Evolutionary conservation across 2,113 vertebrate genomes (phyloP).

Genomic region (Arvicanthis niloticus): DNA sequence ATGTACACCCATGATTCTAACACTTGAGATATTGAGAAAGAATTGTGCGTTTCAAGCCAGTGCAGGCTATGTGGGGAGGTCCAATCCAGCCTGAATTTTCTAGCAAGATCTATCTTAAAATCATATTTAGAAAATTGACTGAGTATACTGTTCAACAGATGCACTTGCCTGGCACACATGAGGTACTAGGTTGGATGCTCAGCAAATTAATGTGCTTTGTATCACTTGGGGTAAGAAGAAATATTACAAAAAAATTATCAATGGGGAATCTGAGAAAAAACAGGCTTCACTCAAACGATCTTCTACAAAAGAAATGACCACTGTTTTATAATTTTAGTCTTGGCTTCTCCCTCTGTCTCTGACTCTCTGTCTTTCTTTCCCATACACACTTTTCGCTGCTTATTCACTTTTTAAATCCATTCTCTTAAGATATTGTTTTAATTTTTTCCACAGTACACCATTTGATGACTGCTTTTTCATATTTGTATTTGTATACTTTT

Average conservation of each 20-base stretch:
- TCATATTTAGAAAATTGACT: background rate
- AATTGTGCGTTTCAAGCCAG: background rate
- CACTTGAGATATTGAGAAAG: background rate
- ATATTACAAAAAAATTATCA: rapidly evolving
- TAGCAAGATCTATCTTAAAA: background rate
- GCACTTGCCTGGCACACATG: background rate
- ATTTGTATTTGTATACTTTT: background rate
- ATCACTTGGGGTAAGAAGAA: rapidly evolving
- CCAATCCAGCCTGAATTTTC: background rate
- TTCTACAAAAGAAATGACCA: background rate
- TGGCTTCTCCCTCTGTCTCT: background rate
- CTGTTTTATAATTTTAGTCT: background rate
- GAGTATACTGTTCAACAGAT: too few relatives aligned
- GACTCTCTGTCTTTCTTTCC: background rate
- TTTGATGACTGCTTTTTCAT: background rate
- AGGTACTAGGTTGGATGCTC: background rate
- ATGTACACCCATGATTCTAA: background rate
- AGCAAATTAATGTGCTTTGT: rapidly evolving
- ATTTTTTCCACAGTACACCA: background rate
- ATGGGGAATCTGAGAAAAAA: rapidly evolving
- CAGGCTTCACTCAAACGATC: background rate
- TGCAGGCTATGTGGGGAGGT: background rate
- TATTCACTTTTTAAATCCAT: background rate
- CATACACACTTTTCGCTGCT: background rate
- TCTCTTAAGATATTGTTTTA: background rate